Percentiles rank a stretch among this genome's conserved stretches.
These are phyloP conservation scores for Pelodytes ibericus DNA, from an alignment of 2,797 vertebrate genomes.

Conservation along the genomic window DNA sequence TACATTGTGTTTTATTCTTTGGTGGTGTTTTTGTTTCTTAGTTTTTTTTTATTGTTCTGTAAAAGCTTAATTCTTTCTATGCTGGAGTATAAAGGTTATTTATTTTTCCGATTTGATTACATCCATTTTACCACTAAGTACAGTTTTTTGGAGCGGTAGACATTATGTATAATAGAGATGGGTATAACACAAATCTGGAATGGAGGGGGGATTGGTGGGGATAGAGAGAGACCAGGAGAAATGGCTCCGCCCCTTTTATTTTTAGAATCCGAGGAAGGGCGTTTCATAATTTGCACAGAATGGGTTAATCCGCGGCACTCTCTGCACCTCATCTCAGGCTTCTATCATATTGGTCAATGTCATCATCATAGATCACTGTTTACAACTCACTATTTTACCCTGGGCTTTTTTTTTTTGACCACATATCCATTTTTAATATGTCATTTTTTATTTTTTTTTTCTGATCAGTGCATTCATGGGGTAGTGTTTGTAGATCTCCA, in stretches of 20 bases:
- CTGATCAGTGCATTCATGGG: too few species aligned
- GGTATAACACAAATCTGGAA: constrained; percentile 31
- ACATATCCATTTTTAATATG: too few species aligned
- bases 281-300: constrained; percentile 45
- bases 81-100: too few species aligned
- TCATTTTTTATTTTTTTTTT: too few species aligned
- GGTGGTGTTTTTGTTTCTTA: too few species aligned
- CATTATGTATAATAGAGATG: not conserved
- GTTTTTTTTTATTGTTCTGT: too few species aligned
- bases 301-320: constrained; percentile 37
- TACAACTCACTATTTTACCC: not conserved
- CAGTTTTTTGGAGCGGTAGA: not conserved
- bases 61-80: too few species aligned
- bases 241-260: constrained; percentile 44
- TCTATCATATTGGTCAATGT: too few species aligned
- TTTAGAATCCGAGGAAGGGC: constrained; percentile 49
- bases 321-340: constrained; percentile 13
- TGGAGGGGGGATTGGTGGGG: constrained; percentile 13
- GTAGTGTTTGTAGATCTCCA: too few species aligned
- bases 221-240: constrained; percentile 6
- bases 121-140: not conserved
- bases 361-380: not conserved
- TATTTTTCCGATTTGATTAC: too few species aligned
- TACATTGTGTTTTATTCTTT: too few species aligned
- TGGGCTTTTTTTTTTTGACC: too few species aligned